Percentiles rank a stretch among this genome's conserved stretches.
These are phyloP conservation scores for Sebastes kiyomatsui DNA, from an alignment of 2,797 vertebrate genomes.

Conservation along the genomic window DNA sequence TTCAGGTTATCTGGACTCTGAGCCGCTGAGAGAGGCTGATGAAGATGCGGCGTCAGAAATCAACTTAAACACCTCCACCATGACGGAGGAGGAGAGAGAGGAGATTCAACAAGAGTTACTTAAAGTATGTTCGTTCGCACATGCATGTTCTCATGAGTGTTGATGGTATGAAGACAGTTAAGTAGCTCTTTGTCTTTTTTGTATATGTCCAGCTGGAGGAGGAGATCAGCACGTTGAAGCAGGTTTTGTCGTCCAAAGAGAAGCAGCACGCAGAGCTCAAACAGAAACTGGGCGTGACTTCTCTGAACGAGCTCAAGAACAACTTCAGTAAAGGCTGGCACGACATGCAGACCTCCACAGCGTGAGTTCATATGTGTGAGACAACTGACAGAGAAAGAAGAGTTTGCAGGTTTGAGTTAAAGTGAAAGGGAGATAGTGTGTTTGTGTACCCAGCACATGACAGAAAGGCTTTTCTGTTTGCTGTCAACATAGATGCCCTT, in stretches of 20 bases:
- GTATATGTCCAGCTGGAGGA: conserved; percentile 88
- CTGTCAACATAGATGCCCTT: conserved; percentile 50
- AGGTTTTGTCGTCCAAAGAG: conserved; percentile 95
- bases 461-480: conserved; percentile 31
- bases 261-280: conserved; percentile 92
- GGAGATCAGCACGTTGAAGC: conserved; percentile 94
- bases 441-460: background rate
- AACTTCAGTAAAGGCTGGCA: conserved; percentile 96
- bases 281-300: conserved; percentile 91
- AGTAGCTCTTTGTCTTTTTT: conserved; percentile 12
- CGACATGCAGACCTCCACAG: conserved; percentile 92
- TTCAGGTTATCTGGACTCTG: conserved; percentile 90
- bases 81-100: conserved; percentile 93
- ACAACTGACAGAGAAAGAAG: background rate
- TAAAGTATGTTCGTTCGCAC: conserved; percentile 82
- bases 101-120: conserved; percentile 89
- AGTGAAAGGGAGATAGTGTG: background rate
- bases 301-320: conserved; percentile 90
- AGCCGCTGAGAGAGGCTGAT: conserved; percentile 87
- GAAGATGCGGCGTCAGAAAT: conserved; percentile 88
- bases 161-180: background rate
- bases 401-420: background rate
- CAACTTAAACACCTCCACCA: conserved; percentile 83
- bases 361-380: conserved; percentile 83
- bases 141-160: too few relatives aligned